Conservation (phyloP, 2,888 invertebrate species). For the Cephus runcator region DNA sequence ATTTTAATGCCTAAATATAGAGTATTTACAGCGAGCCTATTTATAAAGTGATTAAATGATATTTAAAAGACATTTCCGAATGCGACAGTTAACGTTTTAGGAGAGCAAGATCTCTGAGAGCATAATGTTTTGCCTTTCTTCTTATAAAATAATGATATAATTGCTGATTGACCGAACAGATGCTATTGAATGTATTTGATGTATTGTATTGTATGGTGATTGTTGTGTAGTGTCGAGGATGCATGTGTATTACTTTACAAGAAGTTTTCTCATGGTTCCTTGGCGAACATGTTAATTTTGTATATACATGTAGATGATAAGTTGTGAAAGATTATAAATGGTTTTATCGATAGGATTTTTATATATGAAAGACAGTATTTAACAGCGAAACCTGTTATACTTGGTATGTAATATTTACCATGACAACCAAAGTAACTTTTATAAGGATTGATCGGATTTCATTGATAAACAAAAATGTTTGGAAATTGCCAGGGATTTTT, state of each 20-base stretch:
- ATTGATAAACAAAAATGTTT: background rate
- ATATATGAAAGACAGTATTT: constrained; percentile 50
- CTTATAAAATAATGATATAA: background rate
- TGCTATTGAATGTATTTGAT: background rate
- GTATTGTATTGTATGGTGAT: background rate
- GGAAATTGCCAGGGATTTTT: background rate
- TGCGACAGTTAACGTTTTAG: background rate
- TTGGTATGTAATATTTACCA: constrained; percentile 53
- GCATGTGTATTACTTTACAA: background rate
- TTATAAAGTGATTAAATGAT: constrained; percentile 2
- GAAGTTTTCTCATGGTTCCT: background rate
- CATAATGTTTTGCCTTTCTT: constrained; percentile 35
- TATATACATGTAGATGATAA: constrained; percentile 51
- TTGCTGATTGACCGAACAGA: background rate
- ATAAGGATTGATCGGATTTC: background rate
- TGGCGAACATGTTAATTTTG: constrained; percentile 51
- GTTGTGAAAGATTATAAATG: constrained; percentile 39
- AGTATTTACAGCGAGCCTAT: constrained; percentile 2
- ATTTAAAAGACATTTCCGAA: constrained; percentile 6
- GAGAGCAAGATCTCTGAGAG: constrained; percentile 30
- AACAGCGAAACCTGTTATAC: constrained; percentile 42
- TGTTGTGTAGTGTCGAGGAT: background rate
- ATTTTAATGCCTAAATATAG: constrained; percentile 50
- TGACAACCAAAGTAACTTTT: constrained; percentile 58
- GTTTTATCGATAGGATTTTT: constrained; percentile 52